Evolutionary conservation across 2,888 invertebrate species (phyloP), one percentile per base, ranked within the genome.

Genomic region (Drosophila gaucha): DNA sequence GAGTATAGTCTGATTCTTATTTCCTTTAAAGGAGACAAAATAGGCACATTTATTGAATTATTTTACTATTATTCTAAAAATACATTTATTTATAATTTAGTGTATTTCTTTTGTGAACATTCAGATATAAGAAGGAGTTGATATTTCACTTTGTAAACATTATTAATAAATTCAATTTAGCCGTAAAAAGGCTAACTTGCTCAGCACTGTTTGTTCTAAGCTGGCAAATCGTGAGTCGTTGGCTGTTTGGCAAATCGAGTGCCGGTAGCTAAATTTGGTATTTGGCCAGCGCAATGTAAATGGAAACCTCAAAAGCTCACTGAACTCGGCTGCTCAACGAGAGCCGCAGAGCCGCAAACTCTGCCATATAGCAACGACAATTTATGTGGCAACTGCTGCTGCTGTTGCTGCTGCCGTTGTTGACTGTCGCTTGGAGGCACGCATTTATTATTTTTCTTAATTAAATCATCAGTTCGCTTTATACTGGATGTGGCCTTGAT

Each of bases 381-480:
- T 84, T 86, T 84, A 70, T 80, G 56, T 71, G 46, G 58, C 39
- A 20, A 44, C 30, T 39, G 36, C 39, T 60, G 50, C 55, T 64
- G 35, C 36, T 39, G 35, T 20, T 41, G 41, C 26, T 28, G 35
- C 22, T 46, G 20, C 35, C 35, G 54, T 24, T 57, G 14, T 35
- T 47, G 43, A 30, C 26, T 28, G 54, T 54, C 39, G 51, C 75
- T 52, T 20, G 24, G 26, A 35, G 80, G 49, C n/a, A 54, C 39
- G 52, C 86, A 82, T 87, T 85, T 78, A 85, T 80, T 86, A 84
- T 82, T 78, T 85, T 78, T 72, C 72, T 78, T 87, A 82, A 82
- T 82, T 82, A 85, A 82, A 82, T 85, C 88, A 82, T 72, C 47
- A 72, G 67, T 69, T 65, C 67, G 52, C 30, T 58, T 18, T 44